These are phyloP conservation scores for Metopia argyrocephala DNA, from an alignment of 2,888 invertebrate genomes.

Conservation along the genomic window DNA sequence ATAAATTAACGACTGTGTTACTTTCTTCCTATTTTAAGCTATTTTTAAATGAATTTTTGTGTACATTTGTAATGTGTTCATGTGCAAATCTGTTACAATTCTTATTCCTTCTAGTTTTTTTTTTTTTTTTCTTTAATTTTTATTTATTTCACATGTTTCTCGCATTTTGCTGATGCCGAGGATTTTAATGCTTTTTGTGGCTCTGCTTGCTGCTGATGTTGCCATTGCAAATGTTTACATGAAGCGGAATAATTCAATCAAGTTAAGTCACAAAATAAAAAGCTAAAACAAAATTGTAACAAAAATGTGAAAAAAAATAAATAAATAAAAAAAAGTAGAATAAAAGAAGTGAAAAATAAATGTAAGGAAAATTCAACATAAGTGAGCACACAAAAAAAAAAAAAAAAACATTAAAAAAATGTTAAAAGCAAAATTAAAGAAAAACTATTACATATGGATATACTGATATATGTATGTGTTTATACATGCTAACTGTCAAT, in stretches of 20 bases:
- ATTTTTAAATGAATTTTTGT: constrained; percentile 40
- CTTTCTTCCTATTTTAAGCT: constrained; percentile 16
- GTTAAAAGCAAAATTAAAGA: no score
- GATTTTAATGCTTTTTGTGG: constrained; percentile 18
- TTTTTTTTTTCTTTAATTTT: not conserved
- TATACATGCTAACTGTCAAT: constrained; percentile 37
- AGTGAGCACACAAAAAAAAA: not conserved
- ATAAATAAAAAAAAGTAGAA: constrained; percentile 1
- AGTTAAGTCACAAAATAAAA: constrained; percentile 47
- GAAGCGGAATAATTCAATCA: constrained; percentile 58
- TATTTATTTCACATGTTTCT: constrained; percentile 32
- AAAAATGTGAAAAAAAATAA: not conserved
- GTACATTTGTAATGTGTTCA: constrained; percentile 28
- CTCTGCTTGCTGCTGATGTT: not conserved
- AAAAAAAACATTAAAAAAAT: no score
- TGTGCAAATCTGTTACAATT: constrained; percentile 35
- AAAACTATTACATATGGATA: not conserved
- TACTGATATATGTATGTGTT: constrained; percentile 11
- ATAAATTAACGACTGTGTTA: constrained; percentile 36
- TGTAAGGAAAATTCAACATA: not conserved
- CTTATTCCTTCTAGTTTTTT: not conserved
- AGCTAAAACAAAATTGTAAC: constrained; percentile 28
- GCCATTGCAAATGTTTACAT: constrained; percentile 47
- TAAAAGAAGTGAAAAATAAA: not conserved
- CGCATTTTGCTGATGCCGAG: constrained; percentile 30